phyloP scores from a whole-genome alignment of 2,797 vertebrate genomes.

The Podarcis lilfordi region DNA sequence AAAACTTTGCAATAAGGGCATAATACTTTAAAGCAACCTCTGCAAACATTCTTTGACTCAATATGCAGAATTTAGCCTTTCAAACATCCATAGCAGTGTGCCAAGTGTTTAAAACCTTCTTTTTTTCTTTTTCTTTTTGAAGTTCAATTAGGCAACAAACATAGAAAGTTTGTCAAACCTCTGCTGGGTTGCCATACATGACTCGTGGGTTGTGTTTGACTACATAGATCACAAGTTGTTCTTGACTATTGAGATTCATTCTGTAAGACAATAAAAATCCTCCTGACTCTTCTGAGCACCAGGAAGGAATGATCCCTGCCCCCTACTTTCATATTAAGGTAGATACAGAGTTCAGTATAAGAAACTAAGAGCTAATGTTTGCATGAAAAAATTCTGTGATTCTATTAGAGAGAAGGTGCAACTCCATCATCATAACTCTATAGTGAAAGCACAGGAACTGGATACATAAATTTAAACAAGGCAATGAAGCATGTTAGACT shows the following conservation, averaged over 20 bases:
- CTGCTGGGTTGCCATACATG: background rate
- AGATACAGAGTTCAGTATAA: background rate
- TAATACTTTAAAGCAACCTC: no score
- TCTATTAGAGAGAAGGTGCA: background rate
- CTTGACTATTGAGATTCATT: background rate
- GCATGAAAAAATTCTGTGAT: background rate
- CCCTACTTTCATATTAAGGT: background rate
- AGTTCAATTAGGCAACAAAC: background rate
- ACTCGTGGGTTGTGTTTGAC: no score
- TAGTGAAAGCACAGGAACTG: background rate
- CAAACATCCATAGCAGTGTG: background rate
- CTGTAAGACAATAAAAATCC: background rate
- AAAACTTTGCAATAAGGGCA: no score
- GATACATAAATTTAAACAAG: background rate
- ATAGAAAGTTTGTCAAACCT: background rate
- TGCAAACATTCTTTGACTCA: background rate
- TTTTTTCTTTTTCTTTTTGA: background rate
- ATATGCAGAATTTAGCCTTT: background rate
- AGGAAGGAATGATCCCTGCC: background rate
- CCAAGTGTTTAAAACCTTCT: background rate
- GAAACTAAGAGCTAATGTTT: background rate
- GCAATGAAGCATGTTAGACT: background rate
- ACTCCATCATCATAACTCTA: background rate
- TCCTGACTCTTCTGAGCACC: background rate
- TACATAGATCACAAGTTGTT: background rate